Base-by-base conservation (phyloP, 2,888 invertebrate species). In the Sarcophaga carnaria region DNA sequence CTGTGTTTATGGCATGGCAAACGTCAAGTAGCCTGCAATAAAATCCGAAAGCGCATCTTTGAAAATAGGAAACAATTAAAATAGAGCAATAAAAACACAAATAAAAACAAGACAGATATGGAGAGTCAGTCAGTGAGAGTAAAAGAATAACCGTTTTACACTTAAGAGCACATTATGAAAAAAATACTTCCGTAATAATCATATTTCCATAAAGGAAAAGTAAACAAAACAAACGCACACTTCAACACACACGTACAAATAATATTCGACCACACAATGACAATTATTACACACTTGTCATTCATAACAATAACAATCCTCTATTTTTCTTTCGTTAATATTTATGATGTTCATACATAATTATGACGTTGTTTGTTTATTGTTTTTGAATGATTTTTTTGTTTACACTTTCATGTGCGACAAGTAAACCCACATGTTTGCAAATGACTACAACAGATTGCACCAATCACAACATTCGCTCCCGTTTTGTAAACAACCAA, bases 41-140 rank as follows among this genome's bases (percentile, higher is more conserved):
- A 74, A 37, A 59, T 49, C 25, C 49, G 17, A 75, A 47, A 67
- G 67, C 64, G 63, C 69, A 54, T 69, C 17, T 47, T 2, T 17
- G 14, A 54, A 70, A 76, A 77, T 86, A 86, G 86, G 86, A 86
- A 84, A 79, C 74, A 87, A 54, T 69, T 84, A 71, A 25, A 84
- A 79, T 82, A 76, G 67, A 76, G 79, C 47, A 81, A 84, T 87
- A 84, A 87, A 76, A 81, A 67, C 63, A 82, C 71, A 84, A 67
- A 10, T 37, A 10, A 37, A 8, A 37, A 37, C 37, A 37, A 37
- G 2, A 37, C 37, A 37, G 37, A 37, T 37, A 37, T 37, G 37
- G 37, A 37, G 37, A 27, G 27, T 78, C 77, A 75, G 10, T 49
- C 14, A 74, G 22, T 76, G 22, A 20, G 27, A 37, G 45, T 75